Evolutionary conservation across 2,797 vertebrate species (phyloP).

Genomic region (Poeciliopsis infans): DNA sequence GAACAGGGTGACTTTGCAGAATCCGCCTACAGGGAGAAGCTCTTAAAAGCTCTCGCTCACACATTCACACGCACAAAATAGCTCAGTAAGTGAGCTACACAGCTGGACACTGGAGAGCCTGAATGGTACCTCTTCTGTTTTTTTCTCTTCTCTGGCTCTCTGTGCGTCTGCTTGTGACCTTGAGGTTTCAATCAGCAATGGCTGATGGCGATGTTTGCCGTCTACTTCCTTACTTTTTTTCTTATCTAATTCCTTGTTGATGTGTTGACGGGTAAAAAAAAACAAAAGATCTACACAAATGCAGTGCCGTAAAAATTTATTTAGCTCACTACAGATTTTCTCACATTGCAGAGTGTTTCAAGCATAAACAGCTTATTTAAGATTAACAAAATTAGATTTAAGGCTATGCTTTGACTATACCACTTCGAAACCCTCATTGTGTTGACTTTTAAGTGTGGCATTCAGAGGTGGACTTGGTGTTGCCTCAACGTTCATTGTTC

Average conservation of each 20-base stretch:
- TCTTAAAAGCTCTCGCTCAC: slow-evolving; percentile 64
- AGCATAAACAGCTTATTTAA: background rate
- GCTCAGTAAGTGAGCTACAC: slow-evolving; percentile 56
- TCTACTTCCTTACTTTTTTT: slow-evolving; percentile 46
- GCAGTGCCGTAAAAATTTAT: background rate
- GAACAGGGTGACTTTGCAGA: slow-evolving; percentile 71
- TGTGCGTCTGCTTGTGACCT: slow-evolving; percentile 71
- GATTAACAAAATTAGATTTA: background rate
- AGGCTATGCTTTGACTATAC: background rate
- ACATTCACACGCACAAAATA: slow-evolving; percentile 33
- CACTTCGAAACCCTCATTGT: background rate
- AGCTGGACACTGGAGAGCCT: slow-evolving; percentile 67
- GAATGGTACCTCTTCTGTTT: slow-evolving; percentile 36
- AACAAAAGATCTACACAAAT: slow-evolving; percentile 27
- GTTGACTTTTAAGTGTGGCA: background rate
- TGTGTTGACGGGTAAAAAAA: slow-evolving; percentile 37
- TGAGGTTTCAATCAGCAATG: slow-evolving; percentile 81
- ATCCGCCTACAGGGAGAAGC: slow-evolving; percentile 62
- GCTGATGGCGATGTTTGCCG: slow-evolving; percentile 68
- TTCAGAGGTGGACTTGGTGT: background rate
- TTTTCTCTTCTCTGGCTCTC: slow-evolving; percentile 25
- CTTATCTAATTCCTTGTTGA: slow-evolving; percentile 57
- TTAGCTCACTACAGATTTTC: background rate
- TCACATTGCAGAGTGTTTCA: background rate
- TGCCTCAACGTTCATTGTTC: background rate